Evolutionary conservation across 2,113 vertebrate genomes (phyloP).

Genomic region (Sterna hirundo): DNA sequence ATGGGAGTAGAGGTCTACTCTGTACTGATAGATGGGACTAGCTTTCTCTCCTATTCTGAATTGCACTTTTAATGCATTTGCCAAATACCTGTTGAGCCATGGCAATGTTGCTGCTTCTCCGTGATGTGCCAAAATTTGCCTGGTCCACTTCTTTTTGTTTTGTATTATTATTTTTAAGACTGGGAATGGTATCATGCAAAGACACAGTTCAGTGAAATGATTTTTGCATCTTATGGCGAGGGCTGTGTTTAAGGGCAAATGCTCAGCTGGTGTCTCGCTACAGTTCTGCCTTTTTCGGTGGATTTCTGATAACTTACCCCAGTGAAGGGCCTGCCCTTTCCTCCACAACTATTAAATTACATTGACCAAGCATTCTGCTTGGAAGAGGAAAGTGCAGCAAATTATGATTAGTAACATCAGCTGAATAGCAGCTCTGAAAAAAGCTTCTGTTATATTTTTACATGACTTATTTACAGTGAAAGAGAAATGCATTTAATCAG

Average conservation of each 20-base stretch:
- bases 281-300: neutral
- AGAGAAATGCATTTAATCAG: neutral
- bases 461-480: neutral
- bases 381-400: neutral
- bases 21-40: neutral
- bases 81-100: neutral
- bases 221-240: neutral
- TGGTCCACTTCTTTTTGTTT: neutral
- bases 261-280: neutral
- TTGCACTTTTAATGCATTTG: neutral
- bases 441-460: neutral
- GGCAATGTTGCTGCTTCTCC: neutral
- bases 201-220: neutral
- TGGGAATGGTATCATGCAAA: neutral
- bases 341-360: neutral
- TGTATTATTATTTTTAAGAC: neutral
- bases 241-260: neutral
- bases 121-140: fast-evolving
- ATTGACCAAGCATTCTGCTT: neutral
- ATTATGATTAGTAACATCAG: neutral
- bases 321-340: neutral
- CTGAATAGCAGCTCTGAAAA: neutral
- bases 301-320: neutral
- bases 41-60: neutral
- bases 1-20: neutral